A percentile compares a stretch with the other conserved stretches of the same genome.
Evolutionary conservation across 2,888 invertebrate species (phyloP).

Genomic region (Eupeodes latifasciatus): DNA sequence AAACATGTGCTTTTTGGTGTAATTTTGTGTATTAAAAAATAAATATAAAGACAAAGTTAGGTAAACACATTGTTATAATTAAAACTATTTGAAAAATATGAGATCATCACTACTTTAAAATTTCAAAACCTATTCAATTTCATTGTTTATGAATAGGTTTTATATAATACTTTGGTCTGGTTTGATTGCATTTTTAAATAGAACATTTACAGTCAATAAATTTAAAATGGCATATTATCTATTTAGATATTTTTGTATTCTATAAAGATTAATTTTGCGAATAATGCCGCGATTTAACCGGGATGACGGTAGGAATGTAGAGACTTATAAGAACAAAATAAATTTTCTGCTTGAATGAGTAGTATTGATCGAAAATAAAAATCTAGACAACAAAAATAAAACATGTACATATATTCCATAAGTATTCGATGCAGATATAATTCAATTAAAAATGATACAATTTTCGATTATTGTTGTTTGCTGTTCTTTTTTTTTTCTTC

Average conservation of each 20-base stretch:
- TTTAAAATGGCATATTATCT: conserved; percentile 13
- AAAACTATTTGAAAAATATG: conserved; percentile 24
- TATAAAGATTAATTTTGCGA: conserved; percentile 20
- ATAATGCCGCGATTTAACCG: conserved; percentile 44
- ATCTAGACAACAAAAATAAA: conserved; percentile 5
- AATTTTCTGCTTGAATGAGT: conserved; percentile 68
- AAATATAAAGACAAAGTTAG: no score
- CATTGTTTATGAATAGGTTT: conserved; percentile 17
- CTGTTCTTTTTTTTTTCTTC: conserved; percentile 9
- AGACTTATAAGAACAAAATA: conserved; percentile 49
- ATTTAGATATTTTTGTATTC: neutral
- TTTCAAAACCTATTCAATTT: conserved; percentile 15
- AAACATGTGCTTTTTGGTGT: no score
- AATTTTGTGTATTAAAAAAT: no score
- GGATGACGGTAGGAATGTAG: conserved; percentile 4
- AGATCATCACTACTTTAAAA: conserved; percentile 47
- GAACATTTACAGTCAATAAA: conserved; percentile 63
- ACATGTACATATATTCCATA: conserved; percentile 2
- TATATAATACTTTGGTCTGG: neutral
- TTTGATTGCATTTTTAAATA: conserved; percentile 50
- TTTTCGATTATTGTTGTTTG: conserved; percentile 32
- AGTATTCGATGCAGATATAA: conserved; percentile 60
- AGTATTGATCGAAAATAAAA: conserved; percentile 52
- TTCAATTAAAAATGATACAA: conserved; percentile 71
- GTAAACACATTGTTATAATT: neutral